Percentiles rank a stretch among this genome's conserved stretches.
phyloP scores from a whole-genome alignment of 2,113 vertebrate species.

The Globicephala melas region DNA sequence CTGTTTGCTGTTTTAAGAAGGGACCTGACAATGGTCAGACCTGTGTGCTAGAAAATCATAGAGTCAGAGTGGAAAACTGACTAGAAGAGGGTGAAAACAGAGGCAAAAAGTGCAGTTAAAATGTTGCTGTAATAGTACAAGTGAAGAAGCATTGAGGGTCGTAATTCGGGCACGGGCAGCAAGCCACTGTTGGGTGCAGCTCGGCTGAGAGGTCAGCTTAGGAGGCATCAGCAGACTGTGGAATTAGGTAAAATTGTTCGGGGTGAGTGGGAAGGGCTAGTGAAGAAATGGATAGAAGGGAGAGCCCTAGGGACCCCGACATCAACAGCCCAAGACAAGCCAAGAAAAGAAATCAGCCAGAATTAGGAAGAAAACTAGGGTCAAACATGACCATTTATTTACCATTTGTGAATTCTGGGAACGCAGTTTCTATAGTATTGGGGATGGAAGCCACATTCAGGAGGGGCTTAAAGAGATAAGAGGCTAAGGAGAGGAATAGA shows the following conservation, averaged over 20 bases:
- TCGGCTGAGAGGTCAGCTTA: background rate
- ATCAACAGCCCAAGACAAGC: background rate
- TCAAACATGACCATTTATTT: background rate
- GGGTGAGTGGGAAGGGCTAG: background rate
- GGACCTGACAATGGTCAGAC: too few relatives aligned
- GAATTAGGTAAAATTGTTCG: background rate
- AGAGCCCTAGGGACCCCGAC: background rate
- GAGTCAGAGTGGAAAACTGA: background rate
- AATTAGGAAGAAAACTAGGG: background rate
- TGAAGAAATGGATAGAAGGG: background rate
- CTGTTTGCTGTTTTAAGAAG: constrained; percentile 1
- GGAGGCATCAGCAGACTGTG: background rate
- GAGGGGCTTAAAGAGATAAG: background rate
- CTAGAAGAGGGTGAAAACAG: background rate
- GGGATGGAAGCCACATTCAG: background rate
- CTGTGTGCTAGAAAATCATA: background rate
- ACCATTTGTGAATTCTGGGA: background rate
- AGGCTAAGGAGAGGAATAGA: background rate
- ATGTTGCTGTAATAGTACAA: background rate
- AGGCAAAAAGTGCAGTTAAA: background rate
- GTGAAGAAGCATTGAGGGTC: background rate
- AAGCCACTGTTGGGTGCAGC: background rate
- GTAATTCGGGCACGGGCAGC: background rate
- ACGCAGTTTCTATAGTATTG: background rate
- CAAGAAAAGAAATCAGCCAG: background rate